Evolutionary conservation across 2,888 invertebrate genomes (phyloP), one percentile per base, ranked within the genome.

Genomic region (Apomyelois bistriatella): DNA sequence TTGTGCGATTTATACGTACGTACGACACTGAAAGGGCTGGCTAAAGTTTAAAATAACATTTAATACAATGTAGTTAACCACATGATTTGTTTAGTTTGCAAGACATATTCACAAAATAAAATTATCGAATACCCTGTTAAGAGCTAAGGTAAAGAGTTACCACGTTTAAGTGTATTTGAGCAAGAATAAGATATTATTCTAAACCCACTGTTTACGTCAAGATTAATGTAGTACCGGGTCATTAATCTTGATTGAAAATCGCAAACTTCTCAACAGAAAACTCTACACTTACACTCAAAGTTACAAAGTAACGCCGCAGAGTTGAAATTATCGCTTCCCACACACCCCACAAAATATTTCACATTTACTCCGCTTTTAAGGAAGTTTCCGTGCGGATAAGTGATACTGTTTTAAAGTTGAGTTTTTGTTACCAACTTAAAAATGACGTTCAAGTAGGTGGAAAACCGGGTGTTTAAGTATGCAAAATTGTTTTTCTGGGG

Each of bases 401-500:
- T 46, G 46, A 46, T 46, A 46, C 32, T 32, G 9, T 46, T 46
- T 46, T 46, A 46, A 46, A 46, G 46, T 46, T 46, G 10, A n/a
- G 35, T 32, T 46, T 46, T 46, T 46, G 46, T 38, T 49, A 37
- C 17, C 17, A 32, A 35, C 42, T 35, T 35, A 36, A 51, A 32
- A 41, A 13, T 38, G 35, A 41, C 42, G 17, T 12, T n/a, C 12
- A 48, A 48, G 32, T 40, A 16, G 7, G 35, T 41, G 35, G n/a
- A 51, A 16, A n/a, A 51, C 16, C 15, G 32, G 41, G 41, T 51
- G 41, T n/a, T 41, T 42, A 51, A 51, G 42, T 35, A 53, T 48
- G 8, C 6, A 12, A 58, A 53, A 52, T 58, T 61, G 57, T 63
- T 68, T 63, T 66, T 56, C 42, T 46, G 38, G 38, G 46, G 49